Base-by-base conservation (phyloP, 2,888 invertebrate species). In the Brassicogethes aeneus region DNA sequence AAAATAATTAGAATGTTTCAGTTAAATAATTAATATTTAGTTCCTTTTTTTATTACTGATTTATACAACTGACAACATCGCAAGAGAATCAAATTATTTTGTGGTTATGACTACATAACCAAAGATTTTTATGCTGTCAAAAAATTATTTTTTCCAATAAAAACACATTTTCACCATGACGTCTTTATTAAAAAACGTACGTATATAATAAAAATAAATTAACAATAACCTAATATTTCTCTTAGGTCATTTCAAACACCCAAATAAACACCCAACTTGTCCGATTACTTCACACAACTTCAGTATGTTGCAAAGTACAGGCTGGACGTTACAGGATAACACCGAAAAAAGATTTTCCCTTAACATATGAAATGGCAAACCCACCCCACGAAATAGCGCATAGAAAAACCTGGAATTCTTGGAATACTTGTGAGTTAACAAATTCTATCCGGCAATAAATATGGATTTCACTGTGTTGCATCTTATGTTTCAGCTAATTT, bases 371-470 rank as follows among this genome's bases (percentile, higher is more conserved):
- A 74, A 88, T 90, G 86, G 85, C 91, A 1, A 82, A 86, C 61
- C 80, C 82, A 10, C 92, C 92, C 0, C 80, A 85, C 65, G 74
- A 76, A 31, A 90, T 93, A 47, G 88, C 82, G 12, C 84, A 85
- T 55, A 74, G 82, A 46, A 93, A 93, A 68, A 74, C 86, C 0
- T 93, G 92, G 91, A 92, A 91, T 65, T 87, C 90, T 0, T 91
- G 87, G 86, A 92, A 93, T 65, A 90, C 91, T 34, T 83, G 91
- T 90, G 75, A n/a, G n/a, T n/a, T n/a, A n/a, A n/a, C n/a, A n/a
- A n/a, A n/a, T n/a, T n/a, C n/a, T n/a, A n/a, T n/a, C n/a, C n/a
- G n/a, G n/a, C n/a, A n/a, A n/a, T n/a, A n/a, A n/a, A n/a, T n/a
- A n/a, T n/a, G n/a, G n/a, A n/a, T n/a, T n/a, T n/a, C n/a, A n/a